These are phyloP conservation scores for Anhinga anhinga DNA, from an alignment of 2,113 vertebrate genomes.

Conservation along the genomic window DNA sequence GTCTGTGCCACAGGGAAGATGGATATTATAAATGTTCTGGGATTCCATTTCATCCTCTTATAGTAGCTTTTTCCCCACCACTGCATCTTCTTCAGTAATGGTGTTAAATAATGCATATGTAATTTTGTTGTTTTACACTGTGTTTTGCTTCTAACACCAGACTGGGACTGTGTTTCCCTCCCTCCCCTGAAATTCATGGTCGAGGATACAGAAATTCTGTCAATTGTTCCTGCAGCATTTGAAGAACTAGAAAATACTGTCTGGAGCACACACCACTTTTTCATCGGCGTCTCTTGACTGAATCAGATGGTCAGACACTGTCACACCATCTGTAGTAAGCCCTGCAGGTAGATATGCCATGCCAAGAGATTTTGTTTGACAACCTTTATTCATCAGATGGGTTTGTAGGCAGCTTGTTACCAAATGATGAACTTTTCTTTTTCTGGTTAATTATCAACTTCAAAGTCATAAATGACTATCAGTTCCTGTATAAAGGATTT, in stretches of 20 bases:
- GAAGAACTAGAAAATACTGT: slow-evolving; percentile 29
- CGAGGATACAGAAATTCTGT: neutral
- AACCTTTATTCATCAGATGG: slow-evolving; percentile 43
- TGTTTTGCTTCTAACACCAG: neutral
- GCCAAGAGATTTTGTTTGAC: slow-evolving; percentile 30
- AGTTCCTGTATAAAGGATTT: neutral
- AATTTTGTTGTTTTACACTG: slow-evolving; percentile 36
- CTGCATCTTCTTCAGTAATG: slow-evolving; percentile 46
- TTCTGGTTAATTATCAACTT: slow-evolving; percentile 42
- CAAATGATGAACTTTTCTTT: slow-evolving; percentile 40
- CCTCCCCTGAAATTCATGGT: neutral
- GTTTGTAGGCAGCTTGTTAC: slow-evolving; percentile 52
- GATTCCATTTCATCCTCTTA: slow-evolving; percentile 15
- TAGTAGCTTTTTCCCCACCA: neutral
- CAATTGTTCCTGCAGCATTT: slow-evolving; percentile 14
- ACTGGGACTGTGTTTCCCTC: neutral
- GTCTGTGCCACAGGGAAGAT: slow-evolving; percentile 42
- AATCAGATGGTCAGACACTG: slow-evolving; percentile 57
- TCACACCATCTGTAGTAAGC: slow-evolving; percentile 47
- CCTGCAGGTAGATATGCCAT: neutral
- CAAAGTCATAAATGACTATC: neutral
- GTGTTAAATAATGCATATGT: slow-evolving; percentile 61
- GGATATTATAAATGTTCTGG: slow-evolving; percentile 18
- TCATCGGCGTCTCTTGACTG: slow-evolving; percentile 10
- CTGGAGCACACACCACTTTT: slow-evolving; percentile 27